A percentile compares a stretch with the other conserved stretches of the same genome.
Evolutionary conservation across 2,113 vertebrate species (phyloP).

Genomic region (Pseudois nayaur): DNA sequence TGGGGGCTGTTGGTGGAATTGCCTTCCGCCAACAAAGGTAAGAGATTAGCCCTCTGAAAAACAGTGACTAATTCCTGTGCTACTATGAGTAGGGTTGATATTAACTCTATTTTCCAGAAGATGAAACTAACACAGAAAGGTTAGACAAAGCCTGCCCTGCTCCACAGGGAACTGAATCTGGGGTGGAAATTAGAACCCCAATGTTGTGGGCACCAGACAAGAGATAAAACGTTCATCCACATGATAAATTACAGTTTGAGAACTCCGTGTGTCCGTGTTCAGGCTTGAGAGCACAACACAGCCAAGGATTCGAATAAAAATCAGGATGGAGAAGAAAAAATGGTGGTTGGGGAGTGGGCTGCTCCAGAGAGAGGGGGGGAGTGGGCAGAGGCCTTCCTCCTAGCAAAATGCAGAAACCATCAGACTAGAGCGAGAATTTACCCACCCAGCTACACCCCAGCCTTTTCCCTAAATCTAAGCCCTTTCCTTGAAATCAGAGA

Average conservation of each 20-base stretch:
- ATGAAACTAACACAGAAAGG: slow-evolving; percentile 6
- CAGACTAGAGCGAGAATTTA: accelerated
- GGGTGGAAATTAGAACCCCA: slow-evolving; percentile 27
- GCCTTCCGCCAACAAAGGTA: background rate
- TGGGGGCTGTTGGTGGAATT: background rate
- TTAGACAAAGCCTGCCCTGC: background rate
- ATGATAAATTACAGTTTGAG: slow-evolving; percentile 43
- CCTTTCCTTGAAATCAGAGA: background rate
- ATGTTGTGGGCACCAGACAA: background rate
- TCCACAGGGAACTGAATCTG: background rate
- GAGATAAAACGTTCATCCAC: slow-evolving; percentile 46
- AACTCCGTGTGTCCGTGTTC: background rate
- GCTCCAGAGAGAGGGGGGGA: accelerated
- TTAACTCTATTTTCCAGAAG: slow-evolving; percentile 42
- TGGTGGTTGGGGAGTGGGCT: background rate
- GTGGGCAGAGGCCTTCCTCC: too few species aligned
- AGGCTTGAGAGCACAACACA: background rate
- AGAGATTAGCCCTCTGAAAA: background rate
- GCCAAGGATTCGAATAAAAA: background rate
- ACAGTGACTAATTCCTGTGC: slow-evolving; percentile 30
- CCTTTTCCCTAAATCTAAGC: background rate
- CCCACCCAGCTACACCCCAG: background rate
- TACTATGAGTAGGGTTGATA: background rate
- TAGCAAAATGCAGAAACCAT: background rate
- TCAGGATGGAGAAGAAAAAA: background rate